Percentiles rank a stretch among this genome's conserved stretches.
Conservation (phyloP, 1,140 invertebrate genomes). For the Caligus rogercresseyi region DNA sequence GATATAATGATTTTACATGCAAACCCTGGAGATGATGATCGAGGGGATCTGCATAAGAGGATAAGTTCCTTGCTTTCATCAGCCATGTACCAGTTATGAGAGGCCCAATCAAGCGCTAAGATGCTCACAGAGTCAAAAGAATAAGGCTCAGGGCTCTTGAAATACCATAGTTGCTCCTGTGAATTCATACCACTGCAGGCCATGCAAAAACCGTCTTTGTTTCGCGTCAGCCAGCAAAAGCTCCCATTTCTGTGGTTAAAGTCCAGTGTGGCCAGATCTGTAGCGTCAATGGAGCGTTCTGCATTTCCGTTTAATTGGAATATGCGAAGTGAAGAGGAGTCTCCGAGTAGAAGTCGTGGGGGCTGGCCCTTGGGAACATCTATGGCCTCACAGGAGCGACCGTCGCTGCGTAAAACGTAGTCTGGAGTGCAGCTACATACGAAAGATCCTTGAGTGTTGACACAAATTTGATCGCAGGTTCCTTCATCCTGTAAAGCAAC, state of each 20-base stretch:
- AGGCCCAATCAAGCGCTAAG: slow-evolving; percentile 64
- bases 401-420: neutral
- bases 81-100: slow-evolving; percentile 64
- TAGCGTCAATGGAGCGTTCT: neutral
- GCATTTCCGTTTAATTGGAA: neutral
- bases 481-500: neutral
- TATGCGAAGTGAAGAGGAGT: neutral
- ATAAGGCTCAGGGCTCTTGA: neutral
- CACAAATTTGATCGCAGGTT: slow-evolving; percentile 23
- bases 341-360: slow-evolving; percentile 1
- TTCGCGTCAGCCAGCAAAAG: slow-evolving; percentile 14
- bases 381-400: slow-evolving; percentile 39
- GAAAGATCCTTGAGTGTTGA: neutral
- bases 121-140: slow-evolving; percentile 35
- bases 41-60: slow-evolving; percentile 44
- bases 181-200: neutral
- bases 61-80: slow-evolving; percentile 51
- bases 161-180: neutral
- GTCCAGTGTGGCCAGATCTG: neutral
- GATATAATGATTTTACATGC: slow-evolving; percentile 50
- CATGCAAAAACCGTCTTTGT: slow-evolving; percentile 1
- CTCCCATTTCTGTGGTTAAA: slow-evolving; percentile 18
- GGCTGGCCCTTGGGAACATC: slow-evolving; percentile 34
- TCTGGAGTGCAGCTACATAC: neutral
- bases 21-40: slow-evolving; percentile 27